Base-by-base conservation (phyloP, 2,113 vertebrate species). In the Pungitius pungitius region DNA sequence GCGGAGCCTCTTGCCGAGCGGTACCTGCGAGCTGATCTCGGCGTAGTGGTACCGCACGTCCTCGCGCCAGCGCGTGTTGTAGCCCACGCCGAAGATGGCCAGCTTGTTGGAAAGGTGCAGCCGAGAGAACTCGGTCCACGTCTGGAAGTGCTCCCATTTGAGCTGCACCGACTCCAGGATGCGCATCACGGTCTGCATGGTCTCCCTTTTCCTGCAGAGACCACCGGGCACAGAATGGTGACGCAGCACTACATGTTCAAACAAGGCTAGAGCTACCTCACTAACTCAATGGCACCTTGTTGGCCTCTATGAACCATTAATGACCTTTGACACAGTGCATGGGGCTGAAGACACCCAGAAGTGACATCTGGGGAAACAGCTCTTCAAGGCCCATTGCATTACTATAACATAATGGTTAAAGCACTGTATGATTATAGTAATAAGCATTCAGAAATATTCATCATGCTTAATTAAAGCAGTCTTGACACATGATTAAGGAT, bases 111-210 rank as follows among this genome's bases (percentile, higher is more conserved):
- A 98, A 79, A 99, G 96, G 72, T 99, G 97, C 18, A 98, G 94
- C 61, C 96, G 93, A 10, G 96, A 98, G 90, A 99, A 98, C 87
- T 99, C 98, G 0, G 97, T 98, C 96, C 97, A 99, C 30, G 97
- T 98, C 91, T 98, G 97, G 86, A 99, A 98, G 68, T 97, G 94
- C 87, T 99, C 97, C 98, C 98, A 99, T 82, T 98, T 96, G 76
- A 98, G 91, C 86, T 98, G 95, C 70, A 99, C 97, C 0, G 96
- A 98, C 88, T 99, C 98, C 82, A 99, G 91, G 86, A 99, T 98
- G 15, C 95, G 96, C 81, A 96, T 93, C 62, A 98, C 96, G 0
- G 96, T 99, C 87, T 98, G 96, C 96, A 98, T 96, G 59, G 92
- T 91, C 59, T 98, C 96, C 4, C 94, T 79, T 72, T 88, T 92